Evolutionary conservation across 2,888 invertebrate genomes (phyloP).

Genomic region (Linhomoeus sp.): DNA sequence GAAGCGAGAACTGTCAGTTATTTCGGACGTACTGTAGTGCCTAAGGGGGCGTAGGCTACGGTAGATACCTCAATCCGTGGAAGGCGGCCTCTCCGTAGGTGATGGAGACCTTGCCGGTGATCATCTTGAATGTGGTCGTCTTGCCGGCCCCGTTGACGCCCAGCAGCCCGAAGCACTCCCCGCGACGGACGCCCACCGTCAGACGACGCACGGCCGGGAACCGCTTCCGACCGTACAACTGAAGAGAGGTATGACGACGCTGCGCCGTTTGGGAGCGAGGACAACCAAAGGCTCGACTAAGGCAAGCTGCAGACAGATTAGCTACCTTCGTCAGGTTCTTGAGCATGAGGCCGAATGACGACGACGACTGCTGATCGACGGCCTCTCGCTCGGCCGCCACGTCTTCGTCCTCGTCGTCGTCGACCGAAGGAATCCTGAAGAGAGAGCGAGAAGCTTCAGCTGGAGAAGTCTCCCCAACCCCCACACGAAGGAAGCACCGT

Average conservation of each 20-base stretch:
- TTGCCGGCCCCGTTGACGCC: constrained; percentile 68
- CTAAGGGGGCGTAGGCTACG: no score
- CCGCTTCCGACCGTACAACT: background rate
- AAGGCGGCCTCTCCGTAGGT: constrained; percentile 36
- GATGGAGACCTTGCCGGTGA: constrained; percentile 37
- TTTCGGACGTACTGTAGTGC: no score
- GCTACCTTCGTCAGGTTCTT: constrained; percentile 24
- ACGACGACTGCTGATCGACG: background rate
- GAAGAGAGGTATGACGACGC: no score
- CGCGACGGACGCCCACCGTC: constrained; percentile 37
- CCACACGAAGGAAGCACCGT: no score
- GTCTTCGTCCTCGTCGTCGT: background rate
- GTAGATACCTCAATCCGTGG: constrained; percentile 30
- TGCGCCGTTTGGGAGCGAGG: no score
- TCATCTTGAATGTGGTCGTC: constrained; percentile 58
- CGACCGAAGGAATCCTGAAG: no score
- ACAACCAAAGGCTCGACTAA: no score
- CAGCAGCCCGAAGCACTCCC: constrained; percentile 59
- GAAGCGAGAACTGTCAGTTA: no score
- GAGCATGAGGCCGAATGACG: constrained; percentile 8
- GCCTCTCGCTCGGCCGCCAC: background rate
- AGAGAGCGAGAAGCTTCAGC: no score
- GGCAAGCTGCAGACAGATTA: no score
- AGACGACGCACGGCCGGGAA: constrained; percentile 37
- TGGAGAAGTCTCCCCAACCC: no score